Base-by-base conservation (phyloP, 2,797 vertebrate species). In the Notolabrus celidotus region DNA sequence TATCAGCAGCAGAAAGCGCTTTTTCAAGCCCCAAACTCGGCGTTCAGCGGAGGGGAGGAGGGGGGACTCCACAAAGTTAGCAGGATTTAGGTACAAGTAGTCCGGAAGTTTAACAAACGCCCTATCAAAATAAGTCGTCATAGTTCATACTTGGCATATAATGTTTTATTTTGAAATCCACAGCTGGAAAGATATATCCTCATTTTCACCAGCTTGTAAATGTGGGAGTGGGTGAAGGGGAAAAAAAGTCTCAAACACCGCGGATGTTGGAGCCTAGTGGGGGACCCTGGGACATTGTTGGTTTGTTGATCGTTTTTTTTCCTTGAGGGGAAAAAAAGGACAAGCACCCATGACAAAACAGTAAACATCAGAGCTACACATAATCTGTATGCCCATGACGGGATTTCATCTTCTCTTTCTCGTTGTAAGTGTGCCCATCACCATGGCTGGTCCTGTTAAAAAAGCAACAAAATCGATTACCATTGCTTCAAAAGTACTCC, bases 21-120 rank as follows among this genome's bases (percentile, higher is more conserved):
- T 90, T 36, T 93, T 88, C 90, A 81, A 86, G 87, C 86, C 89
- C 76, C 87, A 87, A 92, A 93, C 67, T 93, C 88, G 80, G 91
- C 86, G 74, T 76, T 82, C 71, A 70, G 82, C 85, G 85, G 65
- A 82, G 72, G 74, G 78, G 82, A 67, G 78, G 80, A 65, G 78
- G 78, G 66, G 71, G 60, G 61, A 23, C 14, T 10, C 19, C 6
- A 51, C 63, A 15, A 83, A 85, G 74, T 10, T 59, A 11, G 50
- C 62, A 0, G 16, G 29, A 34, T 50, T 41, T 1, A 15, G 29
- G 51, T 0, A 10, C 2, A n/a, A 7, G 15, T 20, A 16, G 3
- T 1, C 49, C 61, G 86, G 89, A 89, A 68, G 62, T 38, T 0
- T 6, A 3, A 1, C 9, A 1, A 10, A 4, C 0, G 0, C 0